Conservation (phyloP, 2,113 vertebrate genomes). For the Lasiurus cinereus region DNA sequence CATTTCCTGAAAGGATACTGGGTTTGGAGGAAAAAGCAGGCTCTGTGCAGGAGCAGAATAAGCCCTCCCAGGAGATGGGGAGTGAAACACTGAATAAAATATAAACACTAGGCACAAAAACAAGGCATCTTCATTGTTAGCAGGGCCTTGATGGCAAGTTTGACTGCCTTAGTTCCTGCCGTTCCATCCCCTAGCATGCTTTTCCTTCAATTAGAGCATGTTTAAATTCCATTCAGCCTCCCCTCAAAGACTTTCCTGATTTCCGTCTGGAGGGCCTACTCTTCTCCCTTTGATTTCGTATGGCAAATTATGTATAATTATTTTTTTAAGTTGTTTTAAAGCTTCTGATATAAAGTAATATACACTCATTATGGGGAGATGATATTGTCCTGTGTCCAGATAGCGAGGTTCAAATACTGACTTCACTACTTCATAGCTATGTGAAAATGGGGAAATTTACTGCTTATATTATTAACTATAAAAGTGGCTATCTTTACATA, state of each 20-base stretch:
- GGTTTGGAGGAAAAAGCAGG: neutral
- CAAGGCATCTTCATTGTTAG: neutral
- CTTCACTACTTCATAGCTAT: neutral
- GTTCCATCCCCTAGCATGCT: no score
- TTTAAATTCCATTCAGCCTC: neutral
- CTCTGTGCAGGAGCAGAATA: neutral
- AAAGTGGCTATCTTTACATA: neutral
- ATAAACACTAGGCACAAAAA: neutral
- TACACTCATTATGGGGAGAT: neutral
- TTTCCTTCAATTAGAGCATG: neutral
- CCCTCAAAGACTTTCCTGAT: neutral
- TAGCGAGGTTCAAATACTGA: neutral
- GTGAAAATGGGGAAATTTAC: neutral
- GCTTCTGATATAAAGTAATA: neutral
- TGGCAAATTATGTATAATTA: neutral
- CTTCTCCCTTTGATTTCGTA: neutral
- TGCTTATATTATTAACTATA: neutral
- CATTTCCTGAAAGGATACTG: neutral
- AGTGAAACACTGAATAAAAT: neutral
- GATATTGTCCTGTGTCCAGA: neutral
- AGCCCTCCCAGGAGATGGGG: neutral
- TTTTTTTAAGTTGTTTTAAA: neutral
- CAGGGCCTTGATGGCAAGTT: neutral
- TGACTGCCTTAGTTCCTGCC: neutral
- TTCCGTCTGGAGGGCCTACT: neutral